Percentiles rank a stretch among this genome's conserved stretches.
These are phyloP conservation scores for Nemopilema nomurai DNA, from an alignment of 30 jellyfish, hydroid and myxozoan species.

Conservation along the genomic window DNA sequence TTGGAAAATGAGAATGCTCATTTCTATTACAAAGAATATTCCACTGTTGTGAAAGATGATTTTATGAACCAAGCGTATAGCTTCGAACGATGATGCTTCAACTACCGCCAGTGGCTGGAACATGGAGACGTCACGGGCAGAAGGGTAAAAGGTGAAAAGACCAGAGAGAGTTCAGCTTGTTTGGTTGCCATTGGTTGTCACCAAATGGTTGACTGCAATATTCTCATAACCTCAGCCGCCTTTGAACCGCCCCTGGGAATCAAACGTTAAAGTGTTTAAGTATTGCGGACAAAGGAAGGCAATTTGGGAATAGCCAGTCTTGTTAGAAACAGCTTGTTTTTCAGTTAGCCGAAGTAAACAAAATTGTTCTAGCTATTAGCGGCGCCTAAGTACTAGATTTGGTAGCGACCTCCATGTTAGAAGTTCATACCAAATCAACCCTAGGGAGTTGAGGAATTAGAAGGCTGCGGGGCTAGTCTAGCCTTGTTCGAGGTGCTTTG, in stretches of 20 bases:
- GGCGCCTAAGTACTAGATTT: conserved; percentile 11
- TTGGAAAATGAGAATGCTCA: no score
- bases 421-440: conserved; percentile 10
- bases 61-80: no score
- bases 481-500: no score
- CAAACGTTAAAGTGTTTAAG: not conserved
- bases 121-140: no score
- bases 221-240: not conserved
- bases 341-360: conserved; percentile 27
- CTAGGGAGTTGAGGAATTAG: not conserved
- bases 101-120: no score
- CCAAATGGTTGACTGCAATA: not conserved
- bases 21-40: no score
- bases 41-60: no score
- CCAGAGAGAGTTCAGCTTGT: no score
- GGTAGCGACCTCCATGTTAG: conserved; percentile 37
- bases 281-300: not conserved
- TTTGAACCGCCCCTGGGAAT: not conserved
- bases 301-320: conserved; percentile 16
- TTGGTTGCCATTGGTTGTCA: not conserved
- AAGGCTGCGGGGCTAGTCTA: not conserved
- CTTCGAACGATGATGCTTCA: no score
- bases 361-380: conserved; percentile 23
- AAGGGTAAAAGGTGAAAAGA: no score
- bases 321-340: conserved; percentile 24